Evolutionary conservation across 2,113 vertebrate species (phyloP), one percentile per base, ranked within the genome.

Genomic region (Sinocyclocheilus rhinocerous): DNA sequence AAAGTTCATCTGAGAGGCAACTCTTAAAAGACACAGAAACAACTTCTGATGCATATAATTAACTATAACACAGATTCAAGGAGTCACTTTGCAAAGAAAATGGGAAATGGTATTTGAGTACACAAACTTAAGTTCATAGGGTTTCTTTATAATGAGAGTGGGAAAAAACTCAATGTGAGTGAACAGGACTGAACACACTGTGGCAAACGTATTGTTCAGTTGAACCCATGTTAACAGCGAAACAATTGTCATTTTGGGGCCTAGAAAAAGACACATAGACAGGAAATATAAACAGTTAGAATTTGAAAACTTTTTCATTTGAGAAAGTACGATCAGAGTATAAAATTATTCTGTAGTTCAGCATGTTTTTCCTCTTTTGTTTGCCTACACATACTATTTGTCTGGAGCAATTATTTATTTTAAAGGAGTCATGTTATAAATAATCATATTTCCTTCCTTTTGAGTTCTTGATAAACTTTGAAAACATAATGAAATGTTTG

Each of bases 181-280:
- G 76, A 78, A 57, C 52, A 36, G 33, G 29, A 57, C 26, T 11
- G 1, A 20, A 55, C 33, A 72, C 22, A 76, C 42, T 33, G 75
- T 76, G 6, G 76, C n/a, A 48, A 81, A 67, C n/a, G 4, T 67
- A 81, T 26, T 65, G n/a, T 61, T 78, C 18, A 63, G 20, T 13
- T 70, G 24, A 69, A 52, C 50, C 42, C 63, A 65, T 81, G 79
- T 67, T 26, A 48, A 67, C 24, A 2, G 42, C 4, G 9, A 16
- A 63, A n/a, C 79, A 81, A 81, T 65, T 81, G 59, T 81, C 39
- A 67, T 29, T 81, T 10, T 65, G 48, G 15, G 4, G 76, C 48
- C 26, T 77, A 55, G 22, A 48, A 65, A 65, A 80, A 33, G 52
- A 57, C 77, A 79, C 77, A 80, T 42, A 80, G 55, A 80, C 33